phyloP scores from a whole-genome alignment of 1,140 invertebrate species.

The Mesaphorura yosii region DNA sequence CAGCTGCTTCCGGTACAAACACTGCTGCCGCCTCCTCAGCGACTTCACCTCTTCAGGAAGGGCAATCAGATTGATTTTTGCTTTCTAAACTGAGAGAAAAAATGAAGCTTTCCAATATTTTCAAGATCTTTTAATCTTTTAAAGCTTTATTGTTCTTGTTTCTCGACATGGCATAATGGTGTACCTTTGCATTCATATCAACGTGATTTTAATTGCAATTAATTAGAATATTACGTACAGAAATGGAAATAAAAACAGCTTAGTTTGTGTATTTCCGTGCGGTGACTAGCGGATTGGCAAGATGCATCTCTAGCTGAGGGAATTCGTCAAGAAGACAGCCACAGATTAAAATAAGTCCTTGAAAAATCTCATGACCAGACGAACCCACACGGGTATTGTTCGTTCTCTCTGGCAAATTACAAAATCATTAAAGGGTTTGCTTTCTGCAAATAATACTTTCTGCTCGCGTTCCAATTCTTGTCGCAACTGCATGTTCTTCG shows the following conservation, averaged over 20 bases:
- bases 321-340: too few species aligned
- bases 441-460: slow-evolving; percentile 48
- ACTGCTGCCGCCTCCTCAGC: not conserved
- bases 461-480: slow-evolving; percentile 44
- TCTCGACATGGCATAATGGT: not conserved
- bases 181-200: slow-evolving; percentile 11
- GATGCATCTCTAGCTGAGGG: too few species aligned
- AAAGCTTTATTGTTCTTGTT: too few species aligned
- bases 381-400: slow-evolving; percentile 41
- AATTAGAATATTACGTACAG: slow-evolving; percentile 1
- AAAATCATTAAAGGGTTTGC: slow-evolving; percentile 36
- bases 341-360: slow-evolving; percentile 41
- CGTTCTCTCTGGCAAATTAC: slow-evolving; percentile 38
- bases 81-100: too few species aligned
- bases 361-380: slow-evolving; percentile 38
- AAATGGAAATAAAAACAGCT: not conserved
- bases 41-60: not conserved
- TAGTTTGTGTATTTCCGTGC: too few species aligned
- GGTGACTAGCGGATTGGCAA: too few species aligned
- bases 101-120: too few species aligned
- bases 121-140: too few species aligned
- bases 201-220: slow-evolving; percentile 9
- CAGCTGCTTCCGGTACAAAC: not conserved
- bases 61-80: not conserved
- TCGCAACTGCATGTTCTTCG: slow-evolving; percentile 56